Base-by-base conservation (phyloP, 2,888 invertebrate genomes). In the Patella pellucida region DNA sequence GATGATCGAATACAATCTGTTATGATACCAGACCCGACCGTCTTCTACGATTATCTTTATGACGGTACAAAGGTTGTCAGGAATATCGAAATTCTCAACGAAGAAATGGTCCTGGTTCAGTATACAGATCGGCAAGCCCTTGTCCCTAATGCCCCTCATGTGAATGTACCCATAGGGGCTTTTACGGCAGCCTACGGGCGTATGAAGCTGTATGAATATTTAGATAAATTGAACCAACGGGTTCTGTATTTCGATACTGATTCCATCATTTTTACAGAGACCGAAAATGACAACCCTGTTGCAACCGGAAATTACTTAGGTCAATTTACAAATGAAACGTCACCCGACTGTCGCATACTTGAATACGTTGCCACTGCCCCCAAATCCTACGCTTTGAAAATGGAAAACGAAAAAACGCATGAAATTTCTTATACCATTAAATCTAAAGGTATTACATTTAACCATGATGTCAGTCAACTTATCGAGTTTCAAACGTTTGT, bases 231-330 rank as follows among this genome's bases (percentile, higher is more conserved):
- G 9, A 84, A 79, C 7, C 72, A 81, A 52, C 71, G 87, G 15
- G 86, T 86, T 14, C 73, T 91, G 14, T 90, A 91, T 79, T 89
- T 79, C 70, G 90, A 91, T 71, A 91, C 91, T 0, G 90, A 90
- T 75, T 85, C 85, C 2, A 83, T 89, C 7, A 86, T 91, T 56
- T 90, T 84, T 73, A 76, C 82, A 14, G 72, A 72, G 51, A 14
- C 62, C 16, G 56, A 56, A 0, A 79, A 72, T 1, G 72, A 78
- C 12, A 16, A 15, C 5, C 62, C 76, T 51, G 76, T 74, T n/a
- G n/a, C 56, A n/a, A 1, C 52, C 1, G 82, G 79, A 5, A 75
- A 76, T 19, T 78, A 73, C 52, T 67, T 82, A 14, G 81, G 80
- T 5, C 72, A 81, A 14, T 41, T 41, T 7, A 78, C 78, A 9